These are phyloP conservation scores for Boleophthalmus pectinirostris DNA, from an alignment of 2,113 vertebrate genomes.

Conservation along the genomic window DNA sequence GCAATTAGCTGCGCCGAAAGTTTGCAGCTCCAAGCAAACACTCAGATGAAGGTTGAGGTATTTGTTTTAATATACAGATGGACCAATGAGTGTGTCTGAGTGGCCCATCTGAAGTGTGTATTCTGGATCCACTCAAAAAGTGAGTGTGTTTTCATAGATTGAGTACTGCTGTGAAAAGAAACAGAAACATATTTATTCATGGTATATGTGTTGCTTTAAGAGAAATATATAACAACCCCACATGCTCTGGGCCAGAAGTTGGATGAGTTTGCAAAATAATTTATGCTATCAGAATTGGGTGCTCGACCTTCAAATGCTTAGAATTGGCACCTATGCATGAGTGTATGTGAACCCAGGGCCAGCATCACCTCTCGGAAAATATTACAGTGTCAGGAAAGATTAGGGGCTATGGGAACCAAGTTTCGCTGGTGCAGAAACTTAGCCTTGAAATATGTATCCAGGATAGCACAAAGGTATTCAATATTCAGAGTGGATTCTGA, in stretches of 20 bases:
- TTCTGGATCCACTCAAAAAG: no score
- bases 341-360: background rate
- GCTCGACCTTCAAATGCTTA: constrained; percentile 1
- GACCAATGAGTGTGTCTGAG: no score
- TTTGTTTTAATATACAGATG: no score
- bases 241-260: background rate
- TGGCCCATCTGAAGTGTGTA: no score
- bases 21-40: no score
- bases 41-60: no score
- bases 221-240: background rate
- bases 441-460: constrained; percentile 9
- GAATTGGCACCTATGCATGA: background rate
- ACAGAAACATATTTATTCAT: background rate
- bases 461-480: background rate
- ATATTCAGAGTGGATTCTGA: constrained; percentile 3
- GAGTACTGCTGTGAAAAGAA: background rate
- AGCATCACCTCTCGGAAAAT: background rate
- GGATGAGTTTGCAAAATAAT: background rate
- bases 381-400: background rate
- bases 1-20: no score
- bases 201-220: background rate
- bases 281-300: background rate
- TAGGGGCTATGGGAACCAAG: background rate
- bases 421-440: constrained; percentile 1
- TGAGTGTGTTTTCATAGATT: no score